These are phyloP conservation scores for Pachycephus smyrnensis DNA, from an alignment of 2,888 invertebrate genomes.

Conservation along the genomic window DNA sequence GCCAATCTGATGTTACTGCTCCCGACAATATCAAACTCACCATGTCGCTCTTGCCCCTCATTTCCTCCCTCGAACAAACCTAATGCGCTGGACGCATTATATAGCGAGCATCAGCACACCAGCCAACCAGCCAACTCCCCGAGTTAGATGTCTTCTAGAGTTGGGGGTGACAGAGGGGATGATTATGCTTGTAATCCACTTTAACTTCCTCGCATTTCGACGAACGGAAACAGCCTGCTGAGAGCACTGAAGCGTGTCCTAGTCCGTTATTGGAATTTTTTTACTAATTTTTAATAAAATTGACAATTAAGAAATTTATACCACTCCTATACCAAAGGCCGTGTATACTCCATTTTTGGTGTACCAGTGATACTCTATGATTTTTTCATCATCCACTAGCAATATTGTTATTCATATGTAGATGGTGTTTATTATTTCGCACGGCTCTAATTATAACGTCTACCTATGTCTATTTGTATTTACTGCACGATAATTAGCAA, in stretches of 20 bases:
- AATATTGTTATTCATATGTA: not conserved
- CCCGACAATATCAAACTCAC: constrained; percentile 21
- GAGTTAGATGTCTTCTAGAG: not conserved
- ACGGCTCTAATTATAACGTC: not conserved
- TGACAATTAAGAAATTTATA: not conserved
- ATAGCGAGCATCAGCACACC: not conserved
- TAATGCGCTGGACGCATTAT: constrained; percentile 4
- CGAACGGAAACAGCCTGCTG: not conserved
- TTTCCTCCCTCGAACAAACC: not conserved
- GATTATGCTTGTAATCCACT: not conserved
- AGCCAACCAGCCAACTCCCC: not conserved
- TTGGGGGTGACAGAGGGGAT: not conserved
- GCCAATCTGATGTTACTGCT: constrained; percentile 21
- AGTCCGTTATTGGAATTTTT: not conserved
- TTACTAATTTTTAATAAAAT: not conserved
- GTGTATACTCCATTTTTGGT: not conserved
- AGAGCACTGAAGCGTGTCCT: not conserved
- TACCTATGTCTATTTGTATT: not conserved
- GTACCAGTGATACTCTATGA: not conserved
- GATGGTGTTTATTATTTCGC: not conserved
- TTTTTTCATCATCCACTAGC: not conserved
- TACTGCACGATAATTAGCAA: not conserved
- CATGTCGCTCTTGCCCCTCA: not conserved
- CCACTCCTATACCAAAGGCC: not conserved
- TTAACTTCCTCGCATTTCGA: not conserved